phyloP scores from a whole-genome alignment of 2,113 vertebrate species.

The Mustela lutreola region DNA sequence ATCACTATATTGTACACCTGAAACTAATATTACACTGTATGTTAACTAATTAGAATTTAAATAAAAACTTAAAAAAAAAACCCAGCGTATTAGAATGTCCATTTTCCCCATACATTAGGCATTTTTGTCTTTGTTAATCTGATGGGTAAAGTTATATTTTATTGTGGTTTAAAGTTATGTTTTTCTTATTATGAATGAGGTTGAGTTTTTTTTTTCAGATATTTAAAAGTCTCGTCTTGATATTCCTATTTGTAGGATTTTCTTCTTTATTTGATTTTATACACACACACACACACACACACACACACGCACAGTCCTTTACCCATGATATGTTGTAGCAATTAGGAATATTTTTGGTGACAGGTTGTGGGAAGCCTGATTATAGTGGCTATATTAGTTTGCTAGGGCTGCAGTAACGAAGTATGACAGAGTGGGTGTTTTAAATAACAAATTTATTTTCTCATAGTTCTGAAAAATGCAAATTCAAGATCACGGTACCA shows the following conservation, averaged over 20 bases:
- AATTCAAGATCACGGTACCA: background rate
- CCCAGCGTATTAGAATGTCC: background rate
- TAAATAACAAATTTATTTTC: background rate
- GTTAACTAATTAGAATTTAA: background rate
- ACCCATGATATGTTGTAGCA: background rate
- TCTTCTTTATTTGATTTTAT: slow-evolving; percentile 18
- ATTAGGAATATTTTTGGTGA: slow-evolving; percentile 31
- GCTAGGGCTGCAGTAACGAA: background rate
- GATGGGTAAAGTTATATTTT: background rate
- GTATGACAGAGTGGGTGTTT: background rate
- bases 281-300: background rate
- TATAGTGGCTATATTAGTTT: background rate
- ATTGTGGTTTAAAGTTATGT: slow-evolving; percentile 4
- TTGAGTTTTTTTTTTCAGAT: background rate
- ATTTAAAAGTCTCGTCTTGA: background rate
- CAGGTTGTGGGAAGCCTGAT: background rate
- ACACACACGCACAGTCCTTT: background rate
- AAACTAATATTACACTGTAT: background rate
- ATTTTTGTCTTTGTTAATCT: background rate
- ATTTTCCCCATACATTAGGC: background rate
- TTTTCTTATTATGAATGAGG: slow-evolving; percentile 18
- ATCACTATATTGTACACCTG: background rate
- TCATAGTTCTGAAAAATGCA: background rate
- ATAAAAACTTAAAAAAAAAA: background rate
- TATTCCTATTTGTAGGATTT: background rate